These are phyloP conservation scores for Argentina silus DNA, from an alignment of 2,797 vertebrate species.

Conservation along the genomic window DNA sequence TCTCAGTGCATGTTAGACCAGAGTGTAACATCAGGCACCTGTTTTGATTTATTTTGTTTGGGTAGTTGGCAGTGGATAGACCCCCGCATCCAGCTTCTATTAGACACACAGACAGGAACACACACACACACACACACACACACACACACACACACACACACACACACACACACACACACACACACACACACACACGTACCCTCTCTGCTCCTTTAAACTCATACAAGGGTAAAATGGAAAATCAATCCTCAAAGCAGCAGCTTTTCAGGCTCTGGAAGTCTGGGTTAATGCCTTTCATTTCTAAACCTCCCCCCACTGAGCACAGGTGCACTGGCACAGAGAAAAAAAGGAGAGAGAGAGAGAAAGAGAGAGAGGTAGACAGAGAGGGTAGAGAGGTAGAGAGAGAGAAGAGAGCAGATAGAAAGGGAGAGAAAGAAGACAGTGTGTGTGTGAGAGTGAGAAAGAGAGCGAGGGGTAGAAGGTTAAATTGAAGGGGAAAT, in stretches of 20 bases:
- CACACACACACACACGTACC: conserved; percentile 13
- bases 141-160: background rate
- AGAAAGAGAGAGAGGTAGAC: conserved; percentile 17
- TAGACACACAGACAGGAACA: conserved; percentile 15
- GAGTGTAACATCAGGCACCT: conserved; percentile 73
- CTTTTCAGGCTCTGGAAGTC: conserved; percentile 55
- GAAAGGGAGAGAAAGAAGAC: conserved; percentile 30
- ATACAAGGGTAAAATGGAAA: conserved; percentile 62
- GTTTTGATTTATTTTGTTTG: conserved; percentile 76
- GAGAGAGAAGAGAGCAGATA: conserved; percentile 20
- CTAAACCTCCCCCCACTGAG: conserved; percentile 59
- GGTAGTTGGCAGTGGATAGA: conserved; percentile 67
- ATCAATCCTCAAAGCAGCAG: conserved; percentile 59
- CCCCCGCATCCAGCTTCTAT: conserved; percentile 56
- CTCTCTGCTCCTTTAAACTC: conserved; percentile 36
- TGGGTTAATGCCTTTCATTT: conserved; percentile 60
- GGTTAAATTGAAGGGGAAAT: background rate
- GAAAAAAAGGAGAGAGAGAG: conserved; percentile 32
- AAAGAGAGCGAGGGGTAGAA: background rate
- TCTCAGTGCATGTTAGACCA: conserved; percentile 61
- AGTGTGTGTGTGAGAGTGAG: background rate
- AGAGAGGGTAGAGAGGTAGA: background rate
- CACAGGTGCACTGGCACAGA: conserved; percentile 70
- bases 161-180: background rate
- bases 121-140: conserved; percentile 18